Base-by-base conservation (phyloP, 2,113 vertebrate genomes). In the Upupa epops region DNA sequence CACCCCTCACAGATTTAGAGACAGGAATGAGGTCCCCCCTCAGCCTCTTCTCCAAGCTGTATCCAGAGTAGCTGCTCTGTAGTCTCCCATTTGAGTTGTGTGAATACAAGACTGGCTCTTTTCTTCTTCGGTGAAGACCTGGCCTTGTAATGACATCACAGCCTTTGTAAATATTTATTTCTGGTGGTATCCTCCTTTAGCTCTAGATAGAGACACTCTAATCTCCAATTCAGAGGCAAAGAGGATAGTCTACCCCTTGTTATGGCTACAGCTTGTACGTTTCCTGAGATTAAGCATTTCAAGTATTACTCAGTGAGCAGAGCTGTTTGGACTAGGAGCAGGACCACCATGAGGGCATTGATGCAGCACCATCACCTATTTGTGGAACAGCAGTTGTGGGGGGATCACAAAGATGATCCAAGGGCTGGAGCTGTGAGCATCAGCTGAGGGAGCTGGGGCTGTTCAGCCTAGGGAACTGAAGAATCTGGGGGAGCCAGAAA, bases 91-190 rank as follows among this genome's bases (percentile, higher is more conserved):
- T 9, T 69, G 68, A 89, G 37, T 70, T 91, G 85, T 70, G 29
- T 83, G 88, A 85, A 82, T 75, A 75, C 6, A 71, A 78, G 56
- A 58, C 15, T 46, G 52, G 37, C 49, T 79, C 75, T 55, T 85
- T 42, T 75, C 48, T 54, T 74, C 51, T 54, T 87, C 66, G 92
- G 69, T 34, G 22, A 91, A 87, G 60, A 84, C 75, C 28, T 68
- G 8, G 46, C 70, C 51, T 73, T 75, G 74, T 81, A 89, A 83
- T 87, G 66, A 51, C 72, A 93, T 85, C 51, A 81, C 26, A 56
- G 66, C 37, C 37, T 73, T 56, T 63, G 56, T 77, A 94, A 95
- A 94, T 85, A 77, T 83, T 92, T 93, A 83, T 71, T 90, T 85
- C 72, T 83, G 91, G 55, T 37, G 55, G 29, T 66, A 86, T 88